phyloP scores from a whole-genome alignment of 2,113 vertebrate species.

The Microtus ochrogaster region DNA sequence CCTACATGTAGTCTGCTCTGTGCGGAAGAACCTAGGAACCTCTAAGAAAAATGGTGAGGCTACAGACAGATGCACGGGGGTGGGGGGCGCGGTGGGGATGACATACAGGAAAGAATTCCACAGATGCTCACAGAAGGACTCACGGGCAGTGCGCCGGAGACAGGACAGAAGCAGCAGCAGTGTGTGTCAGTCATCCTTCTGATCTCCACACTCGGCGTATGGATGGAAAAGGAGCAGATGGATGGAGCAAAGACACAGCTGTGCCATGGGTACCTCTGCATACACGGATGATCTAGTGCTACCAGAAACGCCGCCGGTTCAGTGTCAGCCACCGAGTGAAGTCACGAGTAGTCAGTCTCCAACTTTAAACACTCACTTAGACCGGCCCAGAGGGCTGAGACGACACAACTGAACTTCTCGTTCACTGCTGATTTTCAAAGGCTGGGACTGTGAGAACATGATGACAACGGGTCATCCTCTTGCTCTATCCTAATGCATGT shows the following conservation, averaged over 20 bases:
- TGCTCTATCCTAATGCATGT: neutral
- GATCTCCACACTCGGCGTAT: fast-evolving
- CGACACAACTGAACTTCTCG: no score
- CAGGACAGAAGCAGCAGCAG: neutral
- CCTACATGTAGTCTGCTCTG: neutral
- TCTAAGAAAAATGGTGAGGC: neutral
- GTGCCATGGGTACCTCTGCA: neutral
- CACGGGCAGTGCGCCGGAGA: neutral
- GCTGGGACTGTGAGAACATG: neutral
- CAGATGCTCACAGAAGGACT: neutral
- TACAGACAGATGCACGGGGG: no score
- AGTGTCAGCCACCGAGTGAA: neutral
- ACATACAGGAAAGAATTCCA: neutral
- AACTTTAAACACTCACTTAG: neutral
- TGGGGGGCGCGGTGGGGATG: fast-evolving
- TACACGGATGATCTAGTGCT: fast-evolving
- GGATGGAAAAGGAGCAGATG: fast-evolving
- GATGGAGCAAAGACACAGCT: neutral
- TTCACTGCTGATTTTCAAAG: neutral
- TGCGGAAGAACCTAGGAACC: neutral
- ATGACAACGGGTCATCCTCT: neutral
- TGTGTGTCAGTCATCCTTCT: neutral
- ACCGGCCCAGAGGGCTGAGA: fast-evolving
- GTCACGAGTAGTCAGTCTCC: neutral
- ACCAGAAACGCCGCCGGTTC: neutral